Conservation (phyloP, 2,888 invertebrate species). For the Ephialtes manifestator region DNA sequence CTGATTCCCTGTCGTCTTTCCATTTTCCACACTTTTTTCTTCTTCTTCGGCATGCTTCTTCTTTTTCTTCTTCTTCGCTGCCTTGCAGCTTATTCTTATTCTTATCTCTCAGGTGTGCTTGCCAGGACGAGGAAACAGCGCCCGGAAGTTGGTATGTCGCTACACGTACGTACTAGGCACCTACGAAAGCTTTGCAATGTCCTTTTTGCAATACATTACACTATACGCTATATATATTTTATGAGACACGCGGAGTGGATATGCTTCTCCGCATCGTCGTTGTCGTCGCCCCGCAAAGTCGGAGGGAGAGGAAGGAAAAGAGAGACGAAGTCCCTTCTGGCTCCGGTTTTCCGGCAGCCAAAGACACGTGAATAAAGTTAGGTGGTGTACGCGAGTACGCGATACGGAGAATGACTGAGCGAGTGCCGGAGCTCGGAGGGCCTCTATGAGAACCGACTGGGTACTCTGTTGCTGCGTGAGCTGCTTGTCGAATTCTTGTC, state of each 20-base stretch:
- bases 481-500: conserved; percentile 72
- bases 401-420: conserved; percentile 68
- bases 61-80: conserved; percentile 19
- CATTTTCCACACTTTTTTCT: conserved; percentile 54
- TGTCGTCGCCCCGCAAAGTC: conserved; percentile 4
- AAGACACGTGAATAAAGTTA: conserved; percentile 79
- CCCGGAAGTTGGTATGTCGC: conserved; percentile 59
- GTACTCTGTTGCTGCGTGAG: conserved; percentile 70
- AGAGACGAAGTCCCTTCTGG: conserved; percentile 40
- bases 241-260: conserved; percentile 74
- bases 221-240: conserved; percentile 75
- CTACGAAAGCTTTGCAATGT: conserved; percentile 67
- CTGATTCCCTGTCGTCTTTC: neutral
- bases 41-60: conserved; percentile 18
- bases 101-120: conserved; percentile 63
- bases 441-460: conserved; percentile 20
- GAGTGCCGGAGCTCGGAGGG: conserved; percentile 41
- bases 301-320: conserved; percentile 58
- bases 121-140: conserved; percentile 21
- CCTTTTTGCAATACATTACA: conserved; percentile 80
- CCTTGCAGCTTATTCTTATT: conserved; percentile 63
- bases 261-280: conserved; percentile 54
- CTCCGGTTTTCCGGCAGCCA: conserved; percentile 67
- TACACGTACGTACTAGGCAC: conserved; percentile 54
- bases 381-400: conserved; percentile 62